Conservation (phyloP, 2,113 vertebrate genomes). For the Istiophorus platypterus region DNA sequence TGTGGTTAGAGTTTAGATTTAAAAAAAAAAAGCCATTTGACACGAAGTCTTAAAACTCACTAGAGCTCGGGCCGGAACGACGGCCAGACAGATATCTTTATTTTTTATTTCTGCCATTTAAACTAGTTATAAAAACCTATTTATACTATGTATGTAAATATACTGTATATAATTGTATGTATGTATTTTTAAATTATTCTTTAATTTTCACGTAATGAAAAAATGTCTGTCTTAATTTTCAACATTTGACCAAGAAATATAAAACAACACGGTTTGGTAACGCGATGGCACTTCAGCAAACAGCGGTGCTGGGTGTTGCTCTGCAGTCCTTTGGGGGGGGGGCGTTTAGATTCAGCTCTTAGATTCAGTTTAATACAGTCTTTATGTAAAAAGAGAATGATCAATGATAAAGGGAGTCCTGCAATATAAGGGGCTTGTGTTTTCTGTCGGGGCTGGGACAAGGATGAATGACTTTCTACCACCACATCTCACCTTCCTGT, state of each 20-base stretch:
- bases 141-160: not conserved
- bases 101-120: not conserved
- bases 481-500: slow-evolving; percentile 1
- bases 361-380: slow-evolving; percentile 25
- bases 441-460: too few species aligned
- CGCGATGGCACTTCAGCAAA: not conserved
- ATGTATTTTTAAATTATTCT: not conserved
- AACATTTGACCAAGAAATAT: too few species aligned
- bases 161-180: too few species aligned
- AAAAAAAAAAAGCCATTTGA: slow-evolving; percentile 68
- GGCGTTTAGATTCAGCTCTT: slow-evolving; percentile 1
- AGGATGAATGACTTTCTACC: slow-evolving; percentile 10
- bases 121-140: not conserved
- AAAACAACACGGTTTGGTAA: not conserved
- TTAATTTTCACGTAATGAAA: not conserved
- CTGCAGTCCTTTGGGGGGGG: slow-evolving; percentile 38
- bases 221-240: too few species aligned
- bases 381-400: slow-evolving; percentile 35
- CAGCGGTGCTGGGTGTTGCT: not conserved
- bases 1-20: slow-evolving; percentile 73
- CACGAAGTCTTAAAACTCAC: slow-evolving; percentile 51
- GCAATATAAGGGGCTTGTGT: not conserved
- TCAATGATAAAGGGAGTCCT: not conserved
- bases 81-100: not conserved
- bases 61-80: not conserved